Evolutionary conservation across 2,888 invertebrate species (phyloP), one percentile per base, ranked within the genome.

Genomic region (Troides helena): DNA sequence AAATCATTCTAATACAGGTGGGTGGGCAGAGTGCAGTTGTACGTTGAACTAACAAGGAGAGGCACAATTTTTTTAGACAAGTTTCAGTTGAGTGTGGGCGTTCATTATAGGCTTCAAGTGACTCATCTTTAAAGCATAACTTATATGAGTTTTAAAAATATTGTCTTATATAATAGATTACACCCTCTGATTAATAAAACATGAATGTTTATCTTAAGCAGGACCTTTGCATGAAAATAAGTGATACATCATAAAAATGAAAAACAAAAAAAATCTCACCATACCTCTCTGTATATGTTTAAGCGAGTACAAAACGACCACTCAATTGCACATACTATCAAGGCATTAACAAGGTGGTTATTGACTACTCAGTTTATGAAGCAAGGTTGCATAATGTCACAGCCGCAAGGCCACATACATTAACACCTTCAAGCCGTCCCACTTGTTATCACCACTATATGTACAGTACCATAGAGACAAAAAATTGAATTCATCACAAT

Each of bases 361-460:
- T 64, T 61, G 64, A 67, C 67, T 70, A 62, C 65, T 65, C 66
- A 71, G 61, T 65, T 17, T 70, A 70, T 67, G 36, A 65, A 53
- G 64, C 74, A 74, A 74, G 72, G 74, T 74, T 74, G 70, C 56
- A 70, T 74, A 71, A 74, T 60, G 66, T 62, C 25, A 62, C 30
- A 68, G 60, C 36, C 60, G 67, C 72, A 75, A 75, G 74, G 74
- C 71, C 72, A 72, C 14, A 53, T 60, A 62, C 39, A 66, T 67
- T 70, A 25, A 66, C 68, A 70, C 66, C 59, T 64, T 50, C 43
- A 69, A 53, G 59, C 65, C 58, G 69, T 25, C 62, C 60, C 63
- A 71, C 70, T 71, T 71, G 69, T 73, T 73, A 73, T 73, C 72
- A 69, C 56, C 30, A 69, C 63, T 68, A 60, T 18, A 63, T 14